These are phyloP conservation scores for Montipora capitata DNA, from an alignment of 92 coral and sea anemone species.

Conservation along the genomic window DNA sequence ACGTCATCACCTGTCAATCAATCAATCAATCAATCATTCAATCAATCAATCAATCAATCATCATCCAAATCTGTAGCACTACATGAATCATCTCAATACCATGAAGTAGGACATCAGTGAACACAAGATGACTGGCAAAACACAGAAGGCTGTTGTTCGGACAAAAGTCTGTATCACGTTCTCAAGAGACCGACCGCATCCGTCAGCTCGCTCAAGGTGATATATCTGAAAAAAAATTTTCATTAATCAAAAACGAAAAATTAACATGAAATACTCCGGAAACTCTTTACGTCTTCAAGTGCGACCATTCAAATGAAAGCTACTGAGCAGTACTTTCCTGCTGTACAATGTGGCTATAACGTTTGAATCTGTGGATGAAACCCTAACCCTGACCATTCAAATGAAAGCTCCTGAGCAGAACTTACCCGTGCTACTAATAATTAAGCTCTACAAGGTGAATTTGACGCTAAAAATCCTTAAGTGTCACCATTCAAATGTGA, in stretches of 20 bases:
- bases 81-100: conserved; percentile 28
- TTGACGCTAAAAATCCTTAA: too few relatives aligned
- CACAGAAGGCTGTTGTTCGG: conserved; percentile 63
- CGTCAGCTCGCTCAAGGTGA: conserved; percentile 73
- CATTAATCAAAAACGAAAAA: too few relatives aligned
- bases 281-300: neutral
- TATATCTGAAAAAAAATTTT: conserved; percentile 48
- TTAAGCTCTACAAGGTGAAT: too few relatives aligned
- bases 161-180: conserved; percentile 76
- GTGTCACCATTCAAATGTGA: too few relatives aligned
- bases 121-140: conserved; percentile 70
- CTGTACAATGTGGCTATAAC: too few relatives aligned
- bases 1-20: conserved; percentile 62
- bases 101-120: conserved; percentile 77
- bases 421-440: too few relatives aligned
- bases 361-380: too few relatives aligned
- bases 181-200: conserved; percentile 76
- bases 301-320: neutral
- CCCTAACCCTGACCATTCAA: too few relatives aligned
- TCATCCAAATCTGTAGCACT: too few relatives aligned
- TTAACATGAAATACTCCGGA: too few relatives aligned
- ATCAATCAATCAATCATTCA: neutral
- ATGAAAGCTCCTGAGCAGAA: too few relatives aligned
- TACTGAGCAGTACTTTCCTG: neutral
- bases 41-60: neutral